Evolutionary conservation across 2,113 vertebrate genomes (phyloP).

Genomic region (Pithys albifrons): DNA sequence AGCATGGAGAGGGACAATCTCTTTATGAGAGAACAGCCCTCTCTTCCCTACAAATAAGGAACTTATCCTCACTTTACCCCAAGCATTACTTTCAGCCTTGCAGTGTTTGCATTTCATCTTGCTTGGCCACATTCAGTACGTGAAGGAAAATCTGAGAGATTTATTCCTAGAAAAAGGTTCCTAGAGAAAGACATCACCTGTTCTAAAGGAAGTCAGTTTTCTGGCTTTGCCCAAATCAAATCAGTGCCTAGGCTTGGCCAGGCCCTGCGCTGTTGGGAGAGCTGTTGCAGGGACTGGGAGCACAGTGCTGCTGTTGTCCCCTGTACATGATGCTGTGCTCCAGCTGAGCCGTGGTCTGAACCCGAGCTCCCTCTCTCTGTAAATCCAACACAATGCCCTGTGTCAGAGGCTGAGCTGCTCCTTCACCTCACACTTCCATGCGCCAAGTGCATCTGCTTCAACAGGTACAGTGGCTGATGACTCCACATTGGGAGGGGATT

Average conservation of each 20-base stretch:
- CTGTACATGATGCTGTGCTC: neutral
- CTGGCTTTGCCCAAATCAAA: neutral
- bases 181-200: neutral
- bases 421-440: neutral
- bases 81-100: neutral
- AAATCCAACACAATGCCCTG: neutral
- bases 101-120: neutral
- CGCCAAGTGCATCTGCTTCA: no score
- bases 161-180: neutral
- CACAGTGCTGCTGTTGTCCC: neutral
- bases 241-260: neutral
- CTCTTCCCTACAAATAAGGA: neutral
- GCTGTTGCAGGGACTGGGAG: neutral
- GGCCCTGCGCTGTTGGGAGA: neutral
- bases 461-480: neutral
- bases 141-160: neutral
- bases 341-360: neutral
- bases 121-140: neutral
- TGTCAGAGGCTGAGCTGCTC: neutral
- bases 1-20: neutral
- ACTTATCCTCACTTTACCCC: neutral
- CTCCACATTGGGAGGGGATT: neutral
- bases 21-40: neutral
- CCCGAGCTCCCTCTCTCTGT: neutral
- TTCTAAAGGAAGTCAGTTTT: neutral